A percentile compares a stretch with the other conserved stretches of the same genome.
Evolutionary conservation across 2,888 invertebrate species (phyloP).

Genomic region (Digitonthophagus gazella): DNA sequence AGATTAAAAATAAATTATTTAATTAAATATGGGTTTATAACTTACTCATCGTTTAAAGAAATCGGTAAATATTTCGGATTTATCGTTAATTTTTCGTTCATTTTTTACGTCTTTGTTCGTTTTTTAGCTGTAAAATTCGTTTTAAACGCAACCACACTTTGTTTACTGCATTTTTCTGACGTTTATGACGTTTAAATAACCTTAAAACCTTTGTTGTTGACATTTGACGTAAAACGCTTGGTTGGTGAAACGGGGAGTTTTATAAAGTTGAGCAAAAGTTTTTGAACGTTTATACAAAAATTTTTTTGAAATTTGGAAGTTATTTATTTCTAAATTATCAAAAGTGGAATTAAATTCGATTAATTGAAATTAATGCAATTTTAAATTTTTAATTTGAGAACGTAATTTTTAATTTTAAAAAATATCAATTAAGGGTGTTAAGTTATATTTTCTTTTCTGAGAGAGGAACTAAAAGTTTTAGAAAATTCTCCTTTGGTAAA

Average conservation of each 20-base stretch:
- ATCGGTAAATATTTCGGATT: conserved; percentile 7
- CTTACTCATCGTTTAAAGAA: background rate
- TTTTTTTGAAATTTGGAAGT: too few relatives aligned
- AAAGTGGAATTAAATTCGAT: too few relatives aligned
- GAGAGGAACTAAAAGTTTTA: too few relatives aligned
- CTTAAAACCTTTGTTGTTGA: background rate
- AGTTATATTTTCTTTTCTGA: too few relatives aligned
- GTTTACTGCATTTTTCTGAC: conserved; percentile 2
- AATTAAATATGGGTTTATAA: background rate
- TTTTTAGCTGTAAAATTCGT: too few relatives aligned
- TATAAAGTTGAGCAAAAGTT: conserved; percentile 1
- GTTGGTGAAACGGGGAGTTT: conserved; percentile 4
- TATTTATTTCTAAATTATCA: too few relatives aligned
- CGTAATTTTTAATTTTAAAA: too few relatives aligned
- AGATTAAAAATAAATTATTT: too few relatives aligned
- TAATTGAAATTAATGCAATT: too few relatives aligned
- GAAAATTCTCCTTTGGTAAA: too few relatives aligned
- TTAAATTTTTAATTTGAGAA: too few relatives aligned
- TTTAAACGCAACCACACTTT: background rate
- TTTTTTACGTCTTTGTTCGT: background rate
- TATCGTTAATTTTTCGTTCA: background rate
- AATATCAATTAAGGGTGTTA: too few relatives aligned
- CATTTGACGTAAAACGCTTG: background rate
- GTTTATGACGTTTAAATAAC: background rate
- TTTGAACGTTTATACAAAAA: background rate